Evolutionary conservation across 2,113 vertebrate genomes (phyloP), one percentile per base, ranked within the genome.

Genomic region (Bubalus kerabau): DNA sequence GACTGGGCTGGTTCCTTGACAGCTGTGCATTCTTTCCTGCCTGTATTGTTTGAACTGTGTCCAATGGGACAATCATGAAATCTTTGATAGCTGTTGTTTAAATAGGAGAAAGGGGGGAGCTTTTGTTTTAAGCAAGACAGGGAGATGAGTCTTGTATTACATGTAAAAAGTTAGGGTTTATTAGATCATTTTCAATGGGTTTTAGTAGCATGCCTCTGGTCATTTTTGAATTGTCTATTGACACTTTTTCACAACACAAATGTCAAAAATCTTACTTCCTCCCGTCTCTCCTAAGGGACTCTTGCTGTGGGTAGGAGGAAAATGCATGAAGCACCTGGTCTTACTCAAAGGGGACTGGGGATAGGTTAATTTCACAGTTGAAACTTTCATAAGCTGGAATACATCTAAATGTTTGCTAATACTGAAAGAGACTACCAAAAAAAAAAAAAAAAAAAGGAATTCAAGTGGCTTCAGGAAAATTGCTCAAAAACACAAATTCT

Each of bases 21-120:
- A 98, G 99, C 98, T 99, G 98, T 90, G 97, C 98, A 98, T 98
- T 98, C 98, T 86, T 99, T 98, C 96, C 97, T 98, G 97, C 98
- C 98, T 97, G 94, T 84, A 97, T 1, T 96, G 98, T 98, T 96
- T 99, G 99, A 99, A 99, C 98, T 98, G 13, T 0, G 59, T 98
- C 99, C 98, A 99, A 54, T 6, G 81, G 94, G 85, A 86, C 96
- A 96, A 96, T 98, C 97, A 0, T 52, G 97, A 97, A 98, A 98
- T 97, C 98, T 98, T 95, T 90, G 96, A 94, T 97, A 98, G 94
- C 94, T 82, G 90, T 67, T 84, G 95, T 97, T 97, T 96, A 96
- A 98, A 96, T 64, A 87, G 2, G n/a, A 78, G 85, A 60, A 59
- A 52, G 83, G 96, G 21, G 54, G 84, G 54, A 7, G 59, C 95